phyloP scores from a whole-genome alignment of 2,113 vertebrate species.

The Rhinoderma darwinii region DNA sequence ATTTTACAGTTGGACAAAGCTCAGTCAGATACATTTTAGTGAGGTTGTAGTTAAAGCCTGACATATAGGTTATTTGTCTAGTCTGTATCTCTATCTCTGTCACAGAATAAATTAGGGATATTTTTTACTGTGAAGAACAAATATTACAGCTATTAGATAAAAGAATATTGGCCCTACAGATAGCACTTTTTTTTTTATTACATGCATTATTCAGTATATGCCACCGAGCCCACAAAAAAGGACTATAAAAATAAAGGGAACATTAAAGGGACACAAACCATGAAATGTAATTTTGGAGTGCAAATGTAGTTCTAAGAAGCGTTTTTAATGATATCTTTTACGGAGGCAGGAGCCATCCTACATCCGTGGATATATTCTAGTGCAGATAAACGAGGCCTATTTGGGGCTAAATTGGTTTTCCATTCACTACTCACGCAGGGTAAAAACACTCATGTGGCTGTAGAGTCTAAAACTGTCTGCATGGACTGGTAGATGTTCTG shows the following conservation, averaged over 20 bases:
- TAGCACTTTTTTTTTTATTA: no score
- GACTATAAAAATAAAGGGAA: no score
- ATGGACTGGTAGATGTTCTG: neutral
- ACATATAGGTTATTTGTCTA: neutral
- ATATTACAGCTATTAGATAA: neutral
- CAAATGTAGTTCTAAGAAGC: no score
- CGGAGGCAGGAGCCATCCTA: neutral
- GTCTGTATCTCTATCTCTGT: neutral
- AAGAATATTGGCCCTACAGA: neutral
- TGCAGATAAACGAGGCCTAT: neutral
- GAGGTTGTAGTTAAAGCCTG: neutral
- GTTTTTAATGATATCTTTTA: neutral
- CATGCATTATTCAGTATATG: no score
- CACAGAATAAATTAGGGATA: neutral
- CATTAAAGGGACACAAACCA: no score
- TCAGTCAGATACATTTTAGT: neutral
- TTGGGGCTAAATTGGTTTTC: neutral
- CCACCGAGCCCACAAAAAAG: no score
- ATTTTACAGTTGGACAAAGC: conserved; percentile 21
- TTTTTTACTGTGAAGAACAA: neutral
- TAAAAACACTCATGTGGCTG: neutral
- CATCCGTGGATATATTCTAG: neutral
- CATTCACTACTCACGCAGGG: conserved; percentile 1
- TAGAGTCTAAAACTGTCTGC: neutral
- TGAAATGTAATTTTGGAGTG: no score